A percentile compares a stretch with the other conserved stretches of the same genome.
These are phyloP conservation scores for Otus sunia DNA, from an alignment of 2,113 vertebrate genomes.

Conservation along the genomic window DNA sequence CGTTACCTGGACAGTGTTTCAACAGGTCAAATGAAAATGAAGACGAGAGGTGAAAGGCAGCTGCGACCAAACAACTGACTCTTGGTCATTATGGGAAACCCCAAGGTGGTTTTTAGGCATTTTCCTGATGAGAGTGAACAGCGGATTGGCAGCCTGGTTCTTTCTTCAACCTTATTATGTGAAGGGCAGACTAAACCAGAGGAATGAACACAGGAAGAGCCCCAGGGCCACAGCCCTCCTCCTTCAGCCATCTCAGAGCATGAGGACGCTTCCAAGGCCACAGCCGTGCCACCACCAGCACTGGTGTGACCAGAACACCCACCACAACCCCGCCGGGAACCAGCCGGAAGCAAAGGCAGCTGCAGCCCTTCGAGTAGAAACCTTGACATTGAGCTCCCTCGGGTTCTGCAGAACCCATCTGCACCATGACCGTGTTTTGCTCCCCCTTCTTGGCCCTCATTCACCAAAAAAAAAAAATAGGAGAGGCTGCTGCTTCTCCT, in stretches of 20 bases:
- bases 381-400: too few species aligned
- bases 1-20: too few species aligned
- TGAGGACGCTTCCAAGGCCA: background rate
- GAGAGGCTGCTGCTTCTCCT: accelerated
- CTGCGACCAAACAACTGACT: too few species aligned
- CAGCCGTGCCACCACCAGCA: background rate
- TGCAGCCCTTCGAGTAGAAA: background rate
- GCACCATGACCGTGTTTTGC: accelerated
- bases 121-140: too few species aligned
- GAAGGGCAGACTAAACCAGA: background rate
- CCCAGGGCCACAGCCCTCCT: background rate
- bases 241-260: background rate
- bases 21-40: too few species aligned
- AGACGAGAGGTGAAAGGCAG: too few species aligned
- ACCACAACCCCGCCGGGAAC: background rate
- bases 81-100: too few species aligned
- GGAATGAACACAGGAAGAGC: accelerated
- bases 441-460: background rate
- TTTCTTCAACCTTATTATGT: background rate
- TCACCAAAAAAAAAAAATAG: background rate
- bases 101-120: too few species aligned
- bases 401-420: background rate
- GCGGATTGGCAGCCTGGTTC: too few species aligned
- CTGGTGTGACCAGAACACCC: accelerated
- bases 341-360: accelerated